These are phyloP conservation scores for Drosophila ercepeae DNA, from an alignment of 1,140 invertebrate genomes.

Conservation along the genomic window DNA sequence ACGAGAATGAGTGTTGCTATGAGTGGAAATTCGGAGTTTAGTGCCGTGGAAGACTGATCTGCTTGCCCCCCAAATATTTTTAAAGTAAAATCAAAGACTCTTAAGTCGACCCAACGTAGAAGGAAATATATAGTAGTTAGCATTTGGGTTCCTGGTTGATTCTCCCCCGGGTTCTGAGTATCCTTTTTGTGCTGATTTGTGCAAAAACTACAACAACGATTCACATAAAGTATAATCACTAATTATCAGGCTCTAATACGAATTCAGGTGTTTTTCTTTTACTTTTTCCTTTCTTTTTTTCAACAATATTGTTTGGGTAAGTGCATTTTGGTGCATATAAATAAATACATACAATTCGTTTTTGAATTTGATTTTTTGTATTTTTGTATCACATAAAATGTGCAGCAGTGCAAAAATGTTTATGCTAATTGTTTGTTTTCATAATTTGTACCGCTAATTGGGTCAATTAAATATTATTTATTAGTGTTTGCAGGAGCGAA, in stretches of 20 bases:
- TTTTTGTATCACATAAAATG: constrained; percentile 76
- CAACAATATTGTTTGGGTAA: constrained; percentile 33
- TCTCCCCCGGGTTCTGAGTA: neutral
- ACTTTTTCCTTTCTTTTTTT: constrained; percentile 10
- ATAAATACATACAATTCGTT: constrained; percentile 33
- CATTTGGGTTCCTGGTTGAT: too few species aligned
- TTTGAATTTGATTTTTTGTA: constrained; percentile 39
- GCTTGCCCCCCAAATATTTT: constrained; percentile 7
- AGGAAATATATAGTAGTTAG: neutral
- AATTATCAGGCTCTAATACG: constrained; percentile 49
- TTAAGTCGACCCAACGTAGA: neutral
- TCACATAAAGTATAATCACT: constrained; percentile 43
- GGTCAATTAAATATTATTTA: constrained; percentile 61
- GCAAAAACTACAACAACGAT: constrained; percentile 43
- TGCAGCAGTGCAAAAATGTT: constrained; percentile 71
- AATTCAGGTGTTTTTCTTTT: constrained; percentile 26
- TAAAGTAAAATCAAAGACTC: neutral
- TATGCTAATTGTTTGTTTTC: constrained; percentile 64
- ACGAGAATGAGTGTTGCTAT: constrained; percentile 4
- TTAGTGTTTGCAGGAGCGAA: constrained; percentile 11
- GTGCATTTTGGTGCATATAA: constrained; percentile 70
- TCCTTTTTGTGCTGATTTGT: constrained; percentile 42
- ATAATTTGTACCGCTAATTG: constrained; percentile 58
- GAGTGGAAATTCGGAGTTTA: constrained; percentile 21
- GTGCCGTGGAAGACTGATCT: constrained; percentile 53